phyloP scores from a whole-genome alignment of 2,888 invertebrate species.

The Perizoma affinitatum region DNA sequence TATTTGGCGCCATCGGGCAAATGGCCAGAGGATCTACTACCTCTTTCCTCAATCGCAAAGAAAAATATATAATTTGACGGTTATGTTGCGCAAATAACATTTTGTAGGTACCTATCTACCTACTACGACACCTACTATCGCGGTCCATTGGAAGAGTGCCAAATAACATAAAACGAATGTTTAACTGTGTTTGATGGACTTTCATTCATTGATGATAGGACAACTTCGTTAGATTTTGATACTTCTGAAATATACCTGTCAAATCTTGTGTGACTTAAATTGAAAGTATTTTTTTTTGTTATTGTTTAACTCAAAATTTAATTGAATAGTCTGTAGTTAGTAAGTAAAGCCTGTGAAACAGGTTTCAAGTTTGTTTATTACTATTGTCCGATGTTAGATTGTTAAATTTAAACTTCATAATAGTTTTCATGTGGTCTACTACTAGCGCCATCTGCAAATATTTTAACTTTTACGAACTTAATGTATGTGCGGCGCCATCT shows the following conservation, averaged over 20 bases:
- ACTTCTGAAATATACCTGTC: no score
- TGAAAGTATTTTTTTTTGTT: no score
- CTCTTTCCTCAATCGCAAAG: constrained; percentile 27
- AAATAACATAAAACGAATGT: constrained; percentile 32
- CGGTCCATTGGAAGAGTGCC: constrained; percentile 42
- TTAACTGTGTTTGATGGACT: constrained; percentile 41
- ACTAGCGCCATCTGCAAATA: constrained; percentile 34
- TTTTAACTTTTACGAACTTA: constrained; percentile 26
- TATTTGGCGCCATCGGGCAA: constrained; percentile 36
- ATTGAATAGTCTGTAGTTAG: no score
- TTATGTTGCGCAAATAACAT: constrained; percentile 41
- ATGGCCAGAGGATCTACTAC: constrained; percentile 26
- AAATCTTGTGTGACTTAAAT: no score
- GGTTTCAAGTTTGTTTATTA: no score
- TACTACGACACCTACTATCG: constrained; percentile 26
- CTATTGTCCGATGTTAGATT: no score
- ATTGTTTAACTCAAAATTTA: no score
- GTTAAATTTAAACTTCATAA: no score
- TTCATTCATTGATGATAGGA: constrained; percentile 47
- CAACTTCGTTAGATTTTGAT: neutral
- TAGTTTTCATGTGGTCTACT: constrained; percentile 35
- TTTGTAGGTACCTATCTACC: constrained; percentile 26
- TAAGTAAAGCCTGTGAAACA: no score
- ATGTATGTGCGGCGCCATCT: constrained; percentile 27
- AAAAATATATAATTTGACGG: constrained; percentile 36